Evolutionary conservation across 35 echinoderm and acorn worm species (phyloP), one percentile per base, ranked within the genome.

Genomic region (Acanthaster planci): DNA sequence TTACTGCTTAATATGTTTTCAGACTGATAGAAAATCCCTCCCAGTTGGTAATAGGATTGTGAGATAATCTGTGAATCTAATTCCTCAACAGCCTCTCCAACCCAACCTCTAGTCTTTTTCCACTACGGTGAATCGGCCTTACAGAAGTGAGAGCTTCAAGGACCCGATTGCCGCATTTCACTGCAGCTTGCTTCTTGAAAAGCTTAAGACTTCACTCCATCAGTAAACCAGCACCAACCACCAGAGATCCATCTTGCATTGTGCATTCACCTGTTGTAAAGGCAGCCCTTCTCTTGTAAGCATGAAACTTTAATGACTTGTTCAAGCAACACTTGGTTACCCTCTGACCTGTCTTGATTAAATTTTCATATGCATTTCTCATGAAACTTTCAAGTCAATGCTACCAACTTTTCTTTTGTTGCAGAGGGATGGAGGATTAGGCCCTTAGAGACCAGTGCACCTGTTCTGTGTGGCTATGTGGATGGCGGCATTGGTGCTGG

Each of bases 361-460:
- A 72, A 72, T 34, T 72, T 72, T 72, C 64, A 72, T 72, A 72
- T 72, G 64, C 9, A 14, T 72, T 72, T 72, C 64, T 72, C 64
- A 72, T 72, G 26, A 72, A 72, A 72, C 14, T 72, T 72, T 72
- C 0, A 72, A 72, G 26, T 29, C 26, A 26, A 26, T 72, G 7
- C 0, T 72, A 34, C 64, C 23, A 26, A 26, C 23, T 72, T 29
- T 72, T 72, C 23, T 72, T 21, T 72, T 72, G 23, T 72, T 72
- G 64, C 64, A 21, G 19, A 72, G 64, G 26, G 14, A 14, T 72
- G 10, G 42, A n/a, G 42, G 29, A 36, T 72, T 12, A 72, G 34
- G 26, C 14, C 26, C 64, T 35, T 72, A 34, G 64, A 72, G 23
- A 72, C 34, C 26, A 34, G 30, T 14, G 1, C 64, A 31, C 8